Evolutionary conservation across 2,797 vertebrate genomes (phyloP), one percentile per base, ranked within the genome.

Genomic region (Aulostomus chinensis): DNA sequence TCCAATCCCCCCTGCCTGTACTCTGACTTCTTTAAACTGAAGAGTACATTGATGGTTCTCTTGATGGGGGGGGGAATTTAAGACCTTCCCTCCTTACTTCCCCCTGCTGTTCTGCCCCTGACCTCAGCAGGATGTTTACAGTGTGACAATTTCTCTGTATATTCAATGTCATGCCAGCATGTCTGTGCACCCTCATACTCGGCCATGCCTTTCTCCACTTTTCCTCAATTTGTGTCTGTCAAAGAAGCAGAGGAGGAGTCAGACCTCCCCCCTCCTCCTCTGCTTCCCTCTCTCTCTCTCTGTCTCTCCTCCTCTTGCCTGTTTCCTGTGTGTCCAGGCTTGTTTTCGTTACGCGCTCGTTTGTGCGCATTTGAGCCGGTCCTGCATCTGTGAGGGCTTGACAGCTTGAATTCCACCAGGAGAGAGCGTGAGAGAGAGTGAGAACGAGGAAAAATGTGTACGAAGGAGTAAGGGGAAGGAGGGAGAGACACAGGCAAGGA

Each of bases 361-460:
- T 81, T 80, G 67, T 41, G 71, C n/a, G n/a, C 43, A 28, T 69
- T 85, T 82, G 63, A 84, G 77, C 75, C 77, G 38, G 32, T 69
- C 62, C 67, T 40, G 73, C 78, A 78, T 87, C 83, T 86, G 78
- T 58, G 76, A 76, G 53, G 70, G 78, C 82, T 13, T 88, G 85
- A 86, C 86, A 84, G 82, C 81, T n/a, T 81, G 83, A 86, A 88
- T 86, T 86, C 86, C 84, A 73, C 67, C 1, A 80, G 81, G 86
- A 84, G 68, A 58, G 55, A 73, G 47, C 14, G 68, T 52, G 79
- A 74, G 81, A 43, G 22, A 78, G 82, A 56, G 62, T 30, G 68
- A 61, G 82, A 53, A 54, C 15, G 65, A 71, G 58, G 21, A 41
- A 71, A n/a, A 78, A 76, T 52, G 55, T 69, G 64, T 52, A 58